phyloP scores from a whole-genome alignment of 2,113 vertebrate species.

The Ceyx cyanopectus region DNA sequence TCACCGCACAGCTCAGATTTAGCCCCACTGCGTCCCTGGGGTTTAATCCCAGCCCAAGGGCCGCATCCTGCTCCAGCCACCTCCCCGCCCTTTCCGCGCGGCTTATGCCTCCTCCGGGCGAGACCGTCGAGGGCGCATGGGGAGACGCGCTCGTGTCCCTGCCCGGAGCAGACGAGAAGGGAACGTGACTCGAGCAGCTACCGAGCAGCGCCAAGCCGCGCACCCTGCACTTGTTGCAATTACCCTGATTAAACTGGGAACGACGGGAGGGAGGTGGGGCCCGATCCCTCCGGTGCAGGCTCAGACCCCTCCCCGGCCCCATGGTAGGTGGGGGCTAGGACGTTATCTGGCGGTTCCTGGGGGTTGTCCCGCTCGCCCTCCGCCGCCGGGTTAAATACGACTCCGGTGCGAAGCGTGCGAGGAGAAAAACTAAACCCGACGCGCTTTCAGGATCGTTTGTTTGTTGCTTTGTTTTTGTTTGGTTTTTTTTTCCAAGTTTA shows the following conservation, averaged over 20 bases:
- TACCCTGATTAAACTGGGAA: neutral
- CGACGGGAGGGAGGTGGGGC: neutral
- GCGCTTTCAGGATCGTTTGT: neutral
- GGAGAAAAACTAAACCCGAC: neutral
- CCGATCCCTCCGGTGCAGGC: neutral
- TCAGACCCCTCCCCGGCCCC: no score
- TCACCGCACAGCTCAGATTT: neutral
- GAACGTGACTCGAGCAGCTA: neutral
- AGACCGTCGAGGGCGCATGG: neutral
- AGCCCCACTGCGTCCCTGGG: neutral
- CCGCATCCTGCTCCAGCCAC: neutral
- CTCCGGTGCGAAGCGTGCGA: no score
- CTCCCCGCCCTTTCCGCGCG: neutral
- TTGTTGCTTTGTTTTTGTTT: neutral
- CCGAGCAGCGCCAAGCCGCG: neutral
- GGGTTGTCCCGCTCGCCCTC: neutral
- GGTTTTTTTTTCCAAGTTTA: constrained; percentile 48
- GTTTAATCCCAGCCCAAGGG: neutral
- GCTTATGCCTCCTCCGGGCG: neutral
- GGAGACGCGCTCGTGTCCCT: neutral
- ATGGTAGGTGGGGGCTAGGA: neutral
- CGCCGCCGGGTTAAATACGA: neutral
- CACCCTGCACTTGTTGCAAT: neutral
- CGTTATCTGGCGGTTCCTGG: no score
- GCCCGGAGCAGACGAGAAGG: neutral